phyloP scores from a whole-genome alignment of 2,113 vertebrate genomes.

The Ameiurus melas region DNA sequence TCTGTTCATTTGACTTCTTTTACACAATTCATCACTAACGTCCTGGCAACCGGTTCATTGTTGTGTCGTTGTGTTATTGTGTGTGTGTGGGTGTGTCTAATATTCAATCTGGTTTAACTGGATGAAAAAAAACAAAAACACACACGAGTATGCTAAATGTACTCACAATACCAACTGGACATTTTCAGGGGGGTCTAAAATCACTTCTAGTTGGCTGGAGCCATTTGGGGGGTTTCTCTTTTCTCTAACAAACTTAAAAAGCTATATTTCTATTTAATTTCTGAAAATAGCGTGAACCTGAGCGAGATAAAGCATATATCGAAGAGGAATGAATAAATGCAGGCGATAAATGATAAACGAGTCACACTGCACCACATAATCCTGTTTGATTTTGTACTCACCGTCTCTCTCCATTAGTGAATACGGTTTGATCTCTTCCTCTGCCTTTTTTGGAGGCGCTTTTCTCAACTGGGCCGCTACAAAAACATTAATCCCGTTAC shows the following conservation, averaged over 20 bases:
- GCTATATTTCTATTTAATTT: background rate
- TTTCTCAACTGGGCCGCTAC: slow-evolving; percentile 74
- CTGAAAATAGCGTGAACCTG: background rate
- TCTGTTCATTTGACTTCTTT: background rate
- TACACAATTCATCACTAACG: background rate
- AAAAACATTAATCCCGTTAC: slow-evolving; percentile 31
- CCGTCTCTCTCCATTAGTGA: slow-evolving; percentile 86
- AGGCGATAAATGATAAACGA: background rate
- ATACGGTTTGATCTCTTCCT: slow-evolving; percentile 90
- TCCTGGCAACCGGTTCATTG: background rate
- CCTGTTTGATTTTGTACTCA: slow-evolving; percentile 62
- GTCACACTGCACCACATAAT: background rate
- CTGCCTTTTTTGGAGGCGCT: slow-evolving; percentile 76
- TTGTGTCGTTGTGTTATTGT: no score
- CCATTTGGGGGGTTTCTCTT: no score
- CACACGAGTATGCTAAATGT: background rate
- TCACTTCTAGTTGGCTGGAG: background rate
- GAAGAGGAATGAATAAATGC: background rate
- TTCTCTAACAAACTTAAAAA: background rate
- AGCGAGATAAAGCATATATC: background rate
- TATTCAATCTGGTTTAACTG: background rate
- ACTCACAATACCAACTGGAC: background rate
- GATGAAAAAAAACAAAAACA: background rate
- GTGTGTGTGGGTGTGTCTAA: background rate
- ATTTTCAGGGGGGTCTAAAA: no score